Percentiles rank a stretch among this genome's conserved stretches.
Conservation (phyloP, 2,797 vertebrate genomes). For the Fistularia tabacaria region DNA sequence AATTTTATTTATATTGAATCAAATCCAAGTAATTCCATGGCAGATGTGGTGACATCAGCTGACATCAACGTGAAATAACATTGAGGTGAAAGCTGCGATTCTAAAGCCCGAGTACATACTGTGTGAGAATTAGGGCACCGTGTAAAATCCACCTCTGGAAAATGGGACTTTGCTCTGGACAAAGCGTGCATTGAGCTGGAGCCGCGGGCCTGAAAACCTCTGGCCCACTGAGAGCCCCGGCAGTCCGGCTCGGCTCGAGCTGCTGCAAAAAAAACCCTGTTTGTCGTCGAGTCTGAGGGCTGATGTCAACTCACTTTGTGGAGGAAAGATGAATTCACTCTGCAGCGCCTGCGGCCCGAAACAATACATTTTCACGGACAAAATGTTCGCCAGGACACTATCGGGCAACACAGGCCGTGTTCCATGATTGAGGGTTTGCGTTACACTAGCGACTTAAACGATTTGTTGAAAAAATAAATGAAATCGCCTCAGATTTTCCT, state of each 20-base stretch:
- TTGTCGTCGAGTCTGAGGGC: slow-evolving; percentile 52
- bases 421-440: background rate
- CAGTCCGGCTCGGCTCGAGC: slow-evolving; percentile 33
- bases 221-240: background rate
- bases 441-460: background rate
- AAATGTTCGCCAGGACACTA: background rate
- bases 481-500: background rate
- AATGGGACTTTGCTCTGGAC: too few species aligned
- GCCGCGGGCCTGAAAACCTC: too few species aligned
- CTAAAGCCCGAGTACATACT: too few species aligned
- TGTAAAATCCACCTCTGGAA: too few species aligned
- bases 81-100: too few species aligned
- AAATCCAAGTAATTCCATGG: too few species aligned
- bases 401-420: background rate
- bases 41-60: too few species aligned
- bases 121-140: too few species aligned
- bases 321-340: slow-evolving; percentile 18
- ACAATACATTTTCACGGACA: background rate
- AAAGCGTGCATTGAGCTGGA: too few species aligned
- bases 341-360: background rate
- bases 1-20: too few species aligned
- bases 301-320: slow-evolving; percentile 50
- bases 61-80: too few species aligned
- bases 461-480: slow-evolving; percentile 1
- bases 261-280: slow-evolving; percentile 13